A percentile compares a stretch with the other conserved stretches of the same genome.
These are phyloP conservation scores for Ochropacha duplaris DNA, from an alignment of 2,888 invertebrate genomes.

Conservation along the genomic window DNA sequence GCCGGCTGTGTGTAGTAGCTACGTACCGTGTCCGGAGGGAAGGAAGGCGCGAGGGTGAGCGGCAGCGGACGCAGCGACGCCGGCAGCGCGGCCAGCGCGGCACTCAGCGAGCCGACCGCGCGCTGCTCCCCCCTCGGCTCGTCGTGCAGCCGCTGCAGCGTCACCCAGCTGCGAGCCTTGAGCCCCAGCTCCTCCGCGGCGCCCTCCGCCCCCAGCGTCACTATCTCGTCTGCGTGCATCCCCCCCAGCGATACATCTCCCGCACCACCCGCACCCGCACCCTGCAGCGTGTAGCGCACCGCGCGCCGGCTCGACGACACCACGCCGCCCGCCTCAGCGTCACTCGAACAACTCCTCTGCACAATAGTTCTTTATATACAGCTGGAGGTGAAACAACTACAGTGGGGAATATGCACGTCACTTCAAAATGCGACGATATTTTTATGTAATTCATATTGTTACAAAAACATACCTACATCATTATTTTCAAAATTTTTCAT, in stretches of 20 bases:
- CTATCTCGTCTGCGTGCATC: constrained; percentile 56
- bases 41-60: constrained; percentile 13
- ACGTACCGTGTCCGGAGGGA: constrained; percentile 12
- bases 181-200: constrained; percentile 24
- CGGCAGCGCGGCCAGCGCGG: constrained; percentile 17
- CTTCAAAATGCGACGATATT: no score
- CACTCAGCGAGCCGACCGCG: constrained; percentile 8
- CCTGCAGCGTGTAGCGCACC: constrained; percentile 45
- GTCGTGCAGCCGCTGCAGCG: constrained; percentile 23
- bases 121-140: constrained; percentile 5
- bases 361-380: no score
- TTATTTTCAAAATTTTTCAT: no score
- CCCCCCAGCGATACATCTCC: constrained; percentile 18
- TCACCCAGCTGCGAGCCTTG: constrained; percentile 49
- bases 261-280: constrained; percentile 22
- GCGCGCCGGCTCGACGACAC: constrained; percentile 40
- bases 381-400: no score
- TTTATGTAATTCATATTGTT: no score
- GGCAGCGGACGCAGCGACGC: constrained; percentile 13
- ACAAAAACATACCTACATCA: no score
- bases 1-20: no score
- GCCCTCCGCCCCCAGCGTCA: constrained; percentile 22
- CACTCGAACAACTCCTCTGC: constrained; percentile 26
- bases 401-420: no score
- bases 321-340: constrained; percentile 16